phyloP scores from a whole-genome alignment of 2,797 vertebrate species.

The Coccyzus lansbergi region DNA sequence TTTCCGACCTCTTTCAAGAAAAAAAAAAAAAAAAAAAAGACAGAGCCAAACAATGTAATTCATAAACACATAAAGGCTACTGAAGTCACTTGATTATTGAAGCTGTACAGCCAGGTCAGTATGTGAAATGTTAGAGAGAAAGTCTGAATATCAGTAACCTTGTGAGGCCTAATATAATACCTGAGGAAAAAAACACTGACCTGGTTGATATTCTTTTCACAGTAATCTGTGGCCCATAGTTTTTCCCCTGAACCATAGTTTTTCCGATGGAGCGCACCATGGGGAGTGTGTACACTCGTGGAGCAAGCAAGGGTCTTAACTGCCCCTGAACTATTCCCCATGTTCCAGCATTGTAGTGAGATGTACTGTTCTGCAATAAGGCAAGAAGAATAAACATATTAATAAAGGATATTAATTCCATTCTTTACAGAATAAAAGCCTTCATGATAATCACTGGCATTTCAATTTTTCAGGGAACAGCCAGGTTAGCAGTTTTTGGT shows the following conservation, averaged over 20 bases:
- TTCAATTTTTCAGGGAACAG: not conserved
- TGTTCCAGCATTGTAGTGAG: slow-evolving; percentile 85
- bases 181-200: slow-evolving; percentile 59
- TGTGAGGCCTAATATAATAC: not conserved
- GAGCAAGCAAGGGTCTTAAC: slow-evolving; percentile 82
- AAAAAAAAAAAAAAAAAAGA: not conserved
- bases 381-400: not conserved
- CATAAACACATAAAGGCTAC: not conserved
- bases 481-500: not conserved
- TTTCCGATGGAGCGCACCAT: slow-evolving; percentile 90
- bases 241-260: slow-evolving; percentile 88
- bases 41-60: not conserved
- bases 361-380: slow-evolving; percentile 82
- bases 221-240: slow-evolving; percentile 87
- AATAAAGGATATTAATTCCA: not conserved
- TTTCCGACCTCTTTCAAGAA: slow-evolving; percentile 79
- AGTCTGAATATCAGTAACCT: fast-evolving
- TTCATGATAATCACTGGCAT: not conserved
- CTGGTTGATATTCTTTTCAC: slow-evolving; percentile 88
- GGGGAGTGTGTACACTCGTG: slow-evolving; percentile 84
- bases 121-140: not conserved
- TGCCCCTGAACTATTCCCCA: slow-evolving; percentile 88
- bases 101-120: not conserved
- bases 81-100: not conserved
- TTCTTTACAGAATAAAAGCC: not conserved